These are phyloP conservation scores for Brachyalestes nurse DNA, from an alignment of 2,797 vertebrate genomes.

Conservation along the genomic window DNA sequence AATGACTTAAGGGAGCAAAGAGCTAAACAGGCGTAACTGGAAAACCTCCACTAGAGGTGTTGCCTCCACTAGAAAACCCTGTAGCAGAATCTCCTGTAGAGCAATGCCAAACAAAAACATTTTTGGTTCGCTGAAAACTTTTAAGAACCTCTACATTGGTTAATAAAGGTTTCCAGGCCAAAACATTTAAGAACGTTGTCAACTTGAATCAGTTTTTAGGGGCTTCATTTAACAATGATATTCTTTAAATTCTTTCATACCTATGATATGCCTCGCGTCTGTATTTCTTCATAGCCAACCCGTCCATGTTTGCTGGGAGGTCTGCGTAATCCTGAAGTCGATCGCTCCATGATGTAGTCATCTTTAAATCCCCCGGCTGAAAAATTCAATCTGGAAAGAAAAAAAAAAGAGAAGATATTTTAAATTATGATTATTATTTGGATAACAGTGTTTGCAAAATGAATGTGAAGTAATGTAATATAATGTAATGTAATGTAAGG, in stretches of 20 bases:
- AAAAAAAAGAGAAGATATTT: conserved; percentile 4
- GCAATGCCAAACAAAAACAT: background rate
- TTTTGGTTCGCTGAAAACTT: background rate
- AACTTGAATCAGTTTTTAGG: no score
- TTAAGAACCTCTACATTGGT: background rate
- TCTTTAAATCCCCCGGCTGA: conserved; percentile 67
- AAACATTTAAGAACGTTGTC: no score
- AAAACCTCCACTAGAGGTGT: background rate
- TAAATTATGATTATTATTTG: no score
- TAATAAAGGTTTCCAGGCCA: background rate
- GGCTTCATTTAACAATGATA: no score
- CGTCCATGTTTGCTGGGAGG: conserved; percentile 94
- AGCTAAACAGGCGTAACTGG: background rate
- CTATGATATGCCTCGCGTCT: conserved; percentile 95
- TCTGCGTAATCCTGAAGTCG: conserved; percentile 93
- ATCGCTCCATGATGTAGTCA: conserved; percentile 97
- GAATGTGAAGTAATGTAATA: no score
- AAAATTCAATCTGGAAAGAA: conserved; percentile 30
- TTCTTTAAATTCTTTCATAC: conserved; percentile 74
- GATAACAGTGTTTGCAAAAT: no score
- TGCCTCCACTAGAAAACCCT: background rate
- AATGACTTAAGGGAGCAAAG: background rate
- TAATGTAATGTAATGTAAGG: no score
- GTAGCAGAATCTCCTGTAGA: background rate
- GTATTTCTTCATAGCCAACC: conserved; percentile 92